phyloP scores from a whole-genome alignment of 2,888 invertebrate genomes.

The Hyposoter dolosus region DNA sequence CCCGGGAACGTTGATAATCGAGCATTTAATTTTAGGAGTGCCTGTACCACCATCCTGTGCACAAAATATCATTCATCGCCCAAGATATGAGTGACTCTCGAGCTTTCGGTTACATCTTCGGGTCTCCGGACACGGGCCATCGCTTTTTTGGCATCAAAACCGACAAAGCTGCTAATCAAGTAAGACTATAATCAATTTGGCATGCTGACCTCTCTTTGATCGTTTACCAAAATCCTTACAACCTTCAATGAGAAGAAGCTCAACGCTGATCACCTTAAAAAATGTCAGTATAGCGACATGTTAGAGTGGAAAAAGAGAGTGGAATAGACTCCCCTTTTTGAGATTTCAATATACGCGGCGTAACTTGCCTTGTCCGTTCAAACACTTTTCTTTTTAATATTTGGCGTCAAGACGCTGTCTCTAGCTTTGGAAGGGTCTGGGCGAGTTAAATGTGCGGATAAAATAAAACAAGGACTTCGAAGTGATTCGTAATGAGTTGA shows the following conservation, averaged over 20 bases:
- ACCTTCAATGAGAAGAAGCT: too few species aligned
- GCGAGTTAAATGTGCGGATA: neutral
- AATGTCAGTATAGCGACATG: too few species aligned
- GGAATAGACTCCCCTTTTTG: too few species aligned
- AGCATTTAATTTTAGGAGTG: conserved; percentile 89
- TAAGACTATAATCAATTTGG: conserved; percentile 81
- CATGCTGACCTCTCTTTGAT: too few species aligned
- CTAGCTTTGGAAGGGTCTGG: neutral
- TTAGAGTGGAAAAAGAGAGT: too few species aligned
- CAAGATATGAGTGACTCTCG: conserved; percentile 98
- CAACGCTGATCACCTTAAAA: too few species aligned
- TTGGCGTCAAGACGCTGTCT: too few species aligned
- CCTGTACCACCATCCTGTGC: conserved; percentile 98
- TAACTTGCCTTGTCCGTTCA: too few species aligned
- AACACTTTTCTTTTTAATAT: too few species aligned
- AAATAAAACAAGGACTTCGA: conserved; percentile 4
- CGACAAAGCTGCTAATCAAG: conserved; percentile 98
- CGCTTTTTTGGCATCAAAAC: conserved; percentile 99
- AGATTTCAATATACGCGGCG: too few species aligned
- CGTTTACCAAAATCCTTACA: too few species aligned
- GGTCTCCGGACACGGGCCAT: conserved; percentile 97
- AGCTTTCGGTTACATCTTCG: conserved; percentile 99
- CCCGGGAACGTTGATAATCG: neutral
- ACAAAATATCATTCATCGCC: conserved; percentile 99
- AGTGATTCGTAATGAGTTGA: conserved; percentile 69